Evolutionary conservation across 2,797 vertebrate genomes (phyloP).

Genomic region (Tapirus indicus): DNA sequence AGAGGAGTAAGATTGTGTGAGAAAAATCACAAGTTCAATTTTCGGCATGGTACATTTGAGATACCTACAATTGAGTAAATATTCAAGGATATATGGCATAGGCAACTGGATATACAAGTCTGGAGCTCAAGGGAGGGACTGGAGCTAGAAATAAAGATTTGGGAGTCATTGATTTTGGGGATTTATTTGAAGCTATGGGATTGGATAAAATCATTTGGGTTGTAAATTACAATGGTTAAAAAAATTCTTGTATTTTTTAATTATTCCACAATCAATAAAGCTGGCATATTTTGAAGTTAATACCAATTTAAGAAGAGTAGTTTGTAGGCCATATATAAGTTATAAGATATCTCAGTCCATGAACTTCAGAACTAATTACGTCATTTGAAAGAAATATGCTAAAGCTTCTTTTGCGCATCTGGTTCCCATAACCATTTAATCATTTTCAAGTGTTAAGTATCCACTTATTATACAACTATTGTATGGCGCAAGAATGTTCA

Average conservation of each 20-base stretch:
- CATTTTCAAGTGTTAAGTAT: slow-evolving; percentile 22
- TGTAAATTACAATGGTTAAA: slow-evolving; percentile 35
- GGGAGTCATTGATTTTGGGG: background rate
- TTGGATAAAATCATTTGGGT: background rate
- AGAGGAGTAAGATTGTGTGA: background rate
- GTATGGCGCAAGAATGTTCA: background rate
- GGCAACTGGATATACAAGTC: background rate
- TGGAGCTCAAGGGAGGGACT: background rate
- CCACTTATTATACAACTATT: slow-evolving; percentile 4
- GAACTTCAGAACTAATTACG: slow-evolving; percentile 20
- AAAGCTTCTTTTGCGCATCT: slow-evolving; percentile 6
- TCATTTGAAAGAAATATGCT: slow-evolving; percentile 16
- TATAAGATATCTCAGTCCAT: background rate
- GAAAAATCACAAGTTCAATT: slow-evolving; percentile 33
- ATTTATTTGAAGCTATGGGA: slow-evolving; percentile 27
- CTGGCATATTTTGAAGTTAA: background rate
- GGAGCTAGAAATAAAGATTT: slow-evolving; percentile 10
- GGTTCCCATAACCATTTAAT: slow-evolving; percentile 15
- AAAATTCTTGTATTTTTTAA: background rate
- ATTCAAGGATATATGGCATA: background rate
- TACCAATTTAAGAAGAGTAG: slow-evolving; percentile 8
- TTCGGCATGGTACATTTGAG: background rate
- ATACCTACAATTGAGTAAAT: background rate
- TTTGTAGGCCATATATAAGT: background rate
- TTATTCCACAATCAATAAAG: slow-evolving; percentile 25